Base-by-base conservation (phyloP, 92 coral and sea anemone genomes). In the Nematostella vectensis region DNA sequence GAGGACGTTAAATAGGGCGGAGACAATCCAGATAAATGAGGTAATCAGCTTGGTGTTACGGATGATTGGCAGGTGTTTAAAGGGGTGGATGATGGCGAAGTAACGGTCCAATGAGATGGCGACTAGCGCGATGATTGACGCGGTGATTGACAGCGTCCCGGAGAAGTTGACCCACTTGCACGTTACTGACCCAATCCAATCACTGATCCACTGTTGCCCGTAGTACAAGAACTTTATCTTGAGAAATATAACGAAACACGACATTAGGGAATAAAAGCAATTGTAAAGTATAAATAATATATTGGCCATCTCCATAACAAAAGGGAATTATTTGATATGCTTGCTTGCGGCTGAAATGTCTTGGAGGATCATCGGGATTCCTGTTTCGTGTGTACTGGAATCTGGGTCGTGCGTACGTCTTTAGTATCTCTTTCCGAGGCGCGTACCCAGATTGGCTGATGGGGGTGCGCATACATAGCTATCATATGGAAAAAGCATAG, bases 31-130 rank as follows among this genome's bases (percentile, higher is more conserved):
- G 25, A 85, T 85, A 22, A 75, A 27, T 15, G 80, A 40, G 1
- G 94, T 85, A 6, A 85, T 72, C 22, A 75, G 17, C 59, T 85
- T 85, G 39, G 94, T 85, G 81, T 85, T 85, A 23, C 94, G 83
- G 19, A 85, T 65, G 3, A 75, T 67, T 6, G 94, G 94, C 12
- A 79, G 53, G 21, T 79, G 72, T 19, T 67, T 77, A 58, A 85
- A 85, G 10, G 94, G 94, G 44, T 85, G 80, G 43, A 85, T 61
- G 30, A 85, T 85, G 23, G 94, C 94, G 28, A 79, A 85, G 65
- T 79, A 85, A 11, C 94, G 87, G 53, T 85, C 94, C 72, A 85
- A 23, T 1, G 94, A 79, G 37, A 85, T 85, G 18, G 82, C 79
- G 4, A 85, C 83, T 27, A 85, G 80, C 13, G 94, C 79, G 4